These are phyloP conservation scores for Haliclystus octoradiatus DNA, from an alignment of 30 jellyfish, hydroid and myxozoan genomes.

Conservation along the genomic window DNA sequence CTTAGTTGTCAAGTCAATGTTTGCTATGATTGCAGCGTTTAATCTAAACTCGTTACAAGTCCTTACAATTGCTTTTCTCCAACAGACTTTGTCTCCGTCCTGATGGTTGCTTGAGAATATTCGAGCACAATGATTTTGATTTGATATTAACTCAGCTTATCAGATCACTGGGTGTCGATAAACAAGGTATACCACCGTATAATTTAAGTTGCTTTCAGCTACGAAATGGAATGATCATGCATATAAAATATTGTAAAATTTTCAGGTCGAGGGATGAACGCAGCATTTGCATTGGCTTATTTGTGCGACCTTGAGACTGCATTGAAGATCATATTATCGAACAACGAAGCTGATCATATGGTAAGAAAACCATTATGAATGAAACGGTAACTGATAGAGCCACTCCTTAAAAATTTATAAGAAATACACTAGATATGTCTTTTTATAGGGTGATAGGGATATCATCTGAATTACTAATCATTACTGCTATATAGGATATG, in stretches of 20 bases:
- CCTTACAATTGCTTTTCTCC: neutral
- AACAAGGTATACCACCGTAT: slow-evolving; percentile 60
- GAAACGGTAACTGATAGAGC: neutral
- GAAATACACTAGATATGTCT: too few relatives aligned
- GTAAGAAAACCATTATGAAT: slow-evolving; percentile 1
- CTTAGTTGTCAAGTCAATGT: too few relatives aligned
- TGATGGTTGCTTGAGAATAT: slow-evolving; percentile 56
- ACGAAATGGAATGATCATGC: neutral
- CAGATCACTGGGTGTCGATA: slow-evolving; percentile 58
- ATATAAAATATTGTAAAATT: neutral
- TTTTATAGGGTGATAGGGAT: too few relatives aligned
- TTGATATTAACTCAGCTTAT: slow-evolving; percentile 52
- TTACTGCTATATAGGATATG: too few relatives aligned
- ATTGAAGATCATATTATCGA: neutral
- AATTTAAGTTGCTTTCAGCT: neutral
- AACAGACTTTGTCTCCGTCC: slow-evolving; percentile 52
- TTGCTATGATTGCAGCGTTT: too few relatives aligned
- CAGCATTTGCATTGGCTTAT: slow-evolving; percentile 83
- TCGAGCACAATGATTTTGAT: slow-evolving; percentile 38
- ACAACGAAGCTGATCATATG: slow-evolving; percentile 13
- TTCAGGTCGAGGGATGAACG: slow-evolving; percentile 77
- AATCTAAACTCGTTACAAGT: neutral
- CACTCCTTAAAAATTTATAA: too few relatives aligned
- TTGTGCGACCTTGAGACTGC: slow-evolving; percentile 50
- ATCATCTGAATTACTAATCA: too few relatives aligned